These are phyloP conservation scores for Noctua janthina DNA, from an alignment of 2,888 invertebrate species.

Conservation along the genomic window DNA sequence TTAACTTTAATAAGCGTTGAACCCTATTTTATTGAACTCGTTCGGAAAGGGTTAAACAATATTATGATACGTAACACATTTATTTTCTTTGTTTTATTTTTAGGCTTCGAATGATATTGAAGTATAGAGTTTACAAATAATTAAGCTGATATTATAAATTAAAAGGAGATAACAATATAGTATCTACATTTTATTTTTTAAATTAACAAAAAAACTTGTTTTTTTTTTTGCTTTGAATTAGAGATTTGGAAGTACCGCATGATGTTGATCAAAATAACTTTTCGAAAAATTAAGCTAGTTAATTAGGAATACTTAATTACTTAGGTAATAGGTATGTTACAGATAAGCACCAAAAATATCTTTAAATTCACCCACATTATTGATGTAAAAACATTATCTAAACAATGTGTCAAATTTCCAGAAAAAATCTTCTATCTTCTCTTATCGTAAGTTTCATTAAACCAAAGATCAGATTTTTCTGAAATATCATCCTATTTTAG, in stretches of 20 bases:
- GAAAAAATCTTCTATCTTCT: neutral
- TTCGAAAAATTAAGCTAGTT: neutral
- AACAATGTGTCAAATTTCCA: neutral
- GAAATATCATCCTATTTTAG: neutral
- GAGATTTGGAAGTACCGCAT: neutral
- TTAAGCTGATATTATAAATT: slow-evolving; percentile 10
- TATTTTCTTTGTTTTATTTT: slow-evolving; percentile 41
- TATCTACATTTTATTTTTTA: neutral
- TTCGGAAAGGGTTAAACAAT: slow-evolving; percentile 30
- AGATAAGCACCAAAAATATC: slow-evolving; percentile 5
- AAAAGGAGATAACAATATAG: slow-evolving; percentile 16
- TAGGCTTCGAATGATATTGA: slow-evolving; percentile 1
- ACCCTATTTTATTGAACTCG: slow-evolving; percentile 23
- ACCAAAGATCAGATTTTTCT: neutral
- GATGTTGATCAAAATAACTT: neutral
- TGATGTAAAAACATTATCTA: neutral
- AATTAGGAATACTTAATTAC: neutral
- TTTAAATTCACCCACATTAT: neutral
- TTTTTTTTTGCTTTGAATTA: neutral
- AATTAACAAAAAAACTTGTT: neutral
- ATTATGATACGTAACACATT: slow-evolving; percentile 12
- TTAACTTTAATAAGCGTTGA: slow-evolving; percentile 38
- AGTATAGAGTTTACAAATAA: slow-evolving; percentile 10
- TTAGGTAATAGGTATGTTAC: neutral
- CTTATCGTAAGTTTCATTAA: neutral